Conservation (phyloP, 2,888 invertebrate genomes). For the Auanema freiburgensis region DNA sequence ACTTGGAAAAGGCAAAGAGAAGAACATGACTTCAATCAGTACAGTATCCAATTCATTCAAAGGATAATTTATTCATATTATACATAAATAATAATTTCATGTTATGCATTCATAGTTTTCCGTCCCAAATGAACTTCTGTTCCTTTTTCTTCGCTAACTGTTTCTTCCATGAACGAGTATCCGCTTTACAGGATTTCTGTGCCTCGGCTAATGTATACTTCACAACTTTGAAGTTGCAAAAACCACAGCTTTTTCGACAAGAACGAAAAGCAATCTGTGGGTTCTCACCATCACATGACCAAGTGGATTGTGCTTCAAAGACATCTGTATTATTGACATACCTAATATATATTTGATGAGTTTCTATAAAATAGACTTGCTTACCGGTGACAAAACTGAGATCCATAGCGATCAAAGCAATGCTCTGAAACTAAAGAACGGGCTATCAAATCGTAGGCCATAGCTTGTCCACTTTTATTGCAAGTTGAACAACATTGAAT, state of each 20-base stretch:
- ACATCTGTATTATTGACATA: slow-evolving; percentile 54
- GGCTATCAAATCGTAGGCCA: slow-evolving; percentile 53
- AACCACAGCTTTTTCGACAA: slow-evolving; percentile 52
- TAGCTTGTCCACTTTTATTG: slow-evolving; percentile 41
- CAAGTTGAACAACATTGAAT: slow-evolving; percentile 53
- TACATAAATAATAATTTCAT: no score
- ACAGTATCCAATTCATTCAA: no score
- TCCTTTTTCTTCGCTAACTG: no score
- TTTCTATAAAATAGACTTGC: not conserved
- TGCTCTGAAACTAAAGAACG: slow-evolving; percentile 48
- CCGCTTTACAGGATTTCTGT: slow-evolving; percentile 29
- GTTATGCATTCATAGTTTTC: no score
- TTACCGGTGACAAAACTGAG: slow-evolving; percentile 45
- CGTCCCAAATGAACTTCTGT: no score
- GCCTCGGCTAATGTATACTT: slow-evolving; percentile 51
- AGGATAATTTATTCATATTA: no score
- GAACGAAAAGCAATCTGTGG: slow-evolving; percentile 53
- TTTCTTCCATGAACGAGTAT: not conserved
- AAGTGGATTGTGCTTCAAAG: slow-evolving; percentile 44
- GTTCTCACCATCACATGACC: slow-evolving; percentile 53
- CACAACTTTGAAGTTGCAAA: slow-evolving; percentile 51
- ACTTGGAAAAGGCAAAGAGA: no score
- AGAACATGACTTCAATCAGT: no score
- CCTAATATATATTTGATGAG: slow-evolving; percentile 23
- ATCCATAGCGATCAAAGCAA: slow-evolving; percentile 54